Percentiles rank a stretch among this genome's conserved stretches.
Evolutionary conservation across 2,113 vertebrate genomes (phyloP).

Genomic region (Tragulus kanchil): DNA sequence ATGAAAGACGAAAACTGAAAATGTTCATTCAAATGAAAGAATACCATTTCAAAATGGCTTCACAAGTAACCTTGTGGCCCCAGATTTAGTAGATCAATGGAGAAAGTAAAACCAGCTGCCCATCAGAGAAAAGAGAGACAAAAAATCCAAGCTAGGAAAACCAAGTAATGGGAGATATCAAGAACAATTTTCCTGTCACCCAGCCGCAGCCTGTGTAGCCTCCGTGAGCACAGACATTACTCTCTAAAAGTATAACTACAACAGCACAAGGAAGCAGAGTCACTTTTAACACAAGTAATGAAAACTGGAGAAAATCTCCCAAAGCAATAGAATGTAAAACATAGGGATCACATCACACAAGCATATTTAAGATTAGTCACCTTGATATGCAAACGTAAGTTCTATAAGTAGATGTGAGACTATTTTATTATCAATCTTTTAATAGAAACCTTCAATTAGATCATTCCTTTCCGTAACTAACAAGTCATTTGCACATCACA

Average conservation of each 20-base stretch:
- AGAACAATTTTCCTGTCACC: background rate
- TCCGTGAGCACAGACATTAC: background rate
- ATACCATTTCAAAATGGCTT: background rate
- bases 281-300: background rate
- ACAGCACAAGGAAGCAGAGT: background rate
- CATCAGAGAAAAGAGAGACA: background rate
- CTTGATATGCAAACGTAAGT: background rate
- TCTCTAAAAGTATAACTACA: background rate
- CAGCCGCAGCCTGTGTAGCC: accelerated
- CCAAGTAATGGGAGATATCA: background rate
- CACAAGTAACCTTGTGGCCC: background rate
- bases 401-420: background rate
- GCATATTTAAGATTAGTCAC: background rate
- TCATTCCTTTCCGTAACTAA: background rate
- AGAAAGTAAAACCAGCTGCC: background rate
- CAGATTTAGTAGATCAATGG: background rate
- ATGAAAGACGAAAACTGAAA: background rate
- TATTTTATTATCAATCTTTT: slow-evolving; percentile 29
- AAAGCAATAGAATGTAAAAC: background rate
- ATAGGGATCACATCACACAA: background rate
- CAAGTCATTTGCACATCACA: background rate
- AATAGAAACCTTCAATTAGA: slow-evolving; percentile 27
- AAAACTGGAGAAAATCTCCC: background rate
- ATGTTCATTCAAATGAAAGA: background rate
- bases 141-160: background rate